Evolutionary conservation across 2,113 vertebrate genomes (phyloP).

Genomic region (Bos javanicus): DNA sequence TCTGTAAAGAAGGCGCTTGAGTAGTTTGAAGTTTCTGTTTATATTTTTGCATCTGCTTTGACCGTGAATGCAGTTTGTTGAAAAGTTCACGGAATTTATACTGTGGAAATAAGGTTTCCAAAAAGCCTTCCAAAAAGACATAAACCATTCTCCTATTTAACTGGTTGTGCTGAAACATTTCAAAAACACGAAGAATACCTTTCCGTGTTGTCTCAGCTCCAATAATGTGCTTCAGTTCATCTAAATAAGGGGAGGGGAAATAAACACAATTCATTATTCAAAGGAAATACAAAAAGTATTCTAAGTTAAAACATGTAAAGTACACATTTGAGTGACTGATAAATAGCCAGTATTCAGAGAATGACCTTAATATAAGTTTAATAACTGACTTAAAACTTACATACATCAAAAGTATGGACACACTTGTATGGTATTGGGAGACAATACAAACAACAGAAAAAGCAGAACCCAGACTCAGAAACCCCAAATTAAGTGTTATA

Average conservation of each 20-base stretch:
- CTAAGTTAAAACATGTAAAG: not conserved
- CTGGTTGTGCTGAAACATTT: conserved; percentile 99
- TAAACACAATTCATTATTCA: not conserved
- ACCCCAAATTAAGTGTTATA: not conserved
- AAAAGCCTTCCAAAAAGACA: conserved; percentile 97
- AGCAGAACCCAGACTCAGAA: not conserved
- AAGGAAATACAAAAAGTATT: conserved; percentile 14
- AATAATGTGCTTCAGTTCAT: conserved; percentile 90
- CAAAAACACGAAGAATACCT: conserved; percentile 97
- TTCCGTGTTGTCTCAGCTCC: conserved; percentile 94
- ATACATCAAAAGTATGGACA: not conserved
- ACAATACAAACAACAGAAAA: not conserved
- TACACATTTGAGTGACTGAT: not conserved
- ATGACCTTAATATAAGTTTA: not conserved
- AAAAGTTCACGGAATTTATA: conserved; percentile 98
- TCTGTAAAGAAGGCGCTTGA: conserved; percentile 89
- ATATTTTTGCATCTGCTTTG: conserved; percentile 92
- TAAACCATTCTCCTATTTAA: conserved; percentile 97
- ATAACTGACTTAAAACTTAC: not conserved
- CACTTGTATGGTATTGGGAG: not conserved
- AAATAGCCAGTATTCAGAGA: not conserved
- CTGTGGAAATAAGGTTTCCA: conserved; percentile 98
- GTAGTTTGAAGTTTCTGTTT: conserved; percentile 91
- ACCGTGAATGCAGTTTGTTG: conserved; percentile 96
- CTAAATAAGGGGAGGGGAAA: conserved; percentile 64